Conservation (phyloP, 1,140 invertebrate species). For the Rhysida immarginata region DNA sequence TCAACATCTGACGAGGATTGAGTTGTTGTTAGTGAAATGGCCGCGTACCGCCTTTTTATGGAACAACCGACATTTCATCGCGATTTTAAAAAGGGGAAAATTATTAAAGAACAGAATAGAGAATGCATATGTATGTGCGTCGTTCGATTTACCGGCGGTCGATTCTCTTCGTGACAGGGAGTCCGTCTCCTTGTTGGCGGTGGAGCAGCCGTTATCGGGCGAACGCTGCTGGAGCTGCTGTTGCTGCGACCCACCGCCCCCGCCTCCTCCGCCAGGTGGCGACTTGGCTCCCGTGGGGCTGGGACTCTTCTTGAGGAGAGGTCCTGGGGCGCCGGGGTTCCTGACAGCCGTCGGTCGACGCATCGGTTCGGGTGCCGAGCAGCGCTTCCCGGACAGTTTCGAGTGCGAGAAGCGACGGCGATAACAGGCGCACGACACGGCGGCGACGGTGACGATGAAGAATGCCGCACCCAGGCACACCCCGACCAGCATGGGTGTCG, state of each 20-base stretch:
- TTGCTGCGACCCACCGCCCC: not conserved
- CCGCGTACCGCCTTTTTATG: no score
- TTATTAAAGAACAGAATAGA: no score
- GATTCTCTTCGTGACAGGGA: no score
- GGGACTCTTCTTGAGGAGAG: constrained; percentile 75
- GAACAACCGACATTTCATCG: no score
- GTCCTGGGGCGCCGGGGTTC: constrained; percentile 40
- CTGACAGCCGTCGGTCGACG: constrained; percentile 45
- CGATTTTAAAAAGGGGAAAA: no score
- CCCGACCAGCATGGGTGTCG: constrained; percentile 42
- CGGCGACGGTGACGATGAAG: constrained; percentile 39
- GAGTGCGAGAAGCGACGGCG: constrained; percentile 25
- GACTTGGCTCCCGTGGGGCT: constrained; percentile 52
- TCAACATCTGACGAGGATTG: no score
- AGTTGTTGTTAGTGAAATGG: no score
- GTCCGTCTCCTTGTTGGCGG: not conserved
- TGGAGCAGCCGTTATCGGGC: not conserved
- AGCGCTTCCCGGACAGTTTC: constrained; percentile 13
- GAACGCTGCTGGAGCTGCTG: not conserved
- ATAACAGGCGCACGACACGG: constrained; percentile 42
- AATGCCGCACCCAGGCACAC: constrained; percentile 41
- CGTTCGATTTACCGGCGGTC: not conserved
- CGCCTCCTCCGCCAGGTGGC: constrained; percentile 3
- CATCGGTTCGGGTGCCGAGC: constrained; percentile 21
- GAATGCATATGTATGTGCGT: not conserved